phyloP scores from a whole-genome alignment of 1,140 invertebrate genomes.

The Sycophaga agraensis region DNA sequence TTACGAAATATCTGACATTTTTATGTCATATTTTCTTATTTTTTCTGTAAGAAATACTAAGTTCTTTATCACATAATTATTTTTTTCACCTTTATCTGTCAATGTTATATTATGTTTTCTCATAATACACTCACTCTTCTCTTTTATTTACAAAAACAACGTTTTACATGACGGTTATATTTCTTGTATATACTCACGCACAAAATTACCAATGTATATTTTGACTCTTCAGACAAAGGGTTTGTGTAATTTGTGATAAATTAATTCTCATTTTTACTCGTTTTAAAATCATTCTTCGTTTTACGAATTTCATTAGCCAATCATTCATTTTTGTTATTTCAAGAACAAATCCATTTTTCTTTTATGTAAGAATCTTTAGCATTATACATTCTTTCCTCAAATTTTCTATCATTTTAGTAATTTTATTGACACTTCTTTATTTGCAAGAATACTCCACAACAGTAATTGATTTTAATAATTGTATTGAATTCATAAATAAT shows the following conservation, averaged over 20 bases:
- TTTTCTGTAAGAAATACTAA: constrained; percentile 33
- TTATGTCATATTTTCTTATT: constrained; percentile 30
- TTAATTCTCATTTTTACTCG: not conserved
- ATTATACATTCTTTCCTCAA: not conserved
- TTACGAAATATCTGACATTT: constrained; percentile 48
- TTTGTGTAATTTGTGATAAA: not conserved
- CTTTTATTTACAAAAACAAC: constrained; percentile 30
- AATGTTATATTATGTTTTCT: constrained; percentile 22
- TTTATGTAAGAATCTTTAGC: constrained; percentile 5
- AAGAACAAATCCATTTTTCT: not conserved
- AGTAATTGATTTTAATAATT: constrained; percentile 19
- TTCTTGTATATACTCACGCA: constrained; percentile 3
- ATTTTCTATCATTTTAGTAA: not conserved
- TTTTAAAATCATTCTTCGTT: not conserved
- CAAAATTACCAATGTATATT: not conserved
- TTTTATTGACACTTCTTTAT: constrained; percentile 15
- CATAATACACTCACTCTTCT: constrained; percentile 8
- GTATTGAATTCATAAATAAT: constrained; percentile 4
- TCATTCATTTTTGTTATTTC: not conserved
- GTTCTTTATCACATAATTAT: constrained; percentile 32
- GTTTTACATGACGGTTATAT: constrained; percentile 14
- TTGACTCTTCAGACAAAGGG: constrained; percentile 2
- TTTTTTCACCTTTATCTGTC: constrained; percentile 23
- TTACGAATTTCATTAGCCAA: not conserved
- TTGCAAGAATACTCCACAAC: constrained; percentile 5